Conservation (phyloP, 2,888 invertebrate genomes). For the Molorchus minor region DNA sequence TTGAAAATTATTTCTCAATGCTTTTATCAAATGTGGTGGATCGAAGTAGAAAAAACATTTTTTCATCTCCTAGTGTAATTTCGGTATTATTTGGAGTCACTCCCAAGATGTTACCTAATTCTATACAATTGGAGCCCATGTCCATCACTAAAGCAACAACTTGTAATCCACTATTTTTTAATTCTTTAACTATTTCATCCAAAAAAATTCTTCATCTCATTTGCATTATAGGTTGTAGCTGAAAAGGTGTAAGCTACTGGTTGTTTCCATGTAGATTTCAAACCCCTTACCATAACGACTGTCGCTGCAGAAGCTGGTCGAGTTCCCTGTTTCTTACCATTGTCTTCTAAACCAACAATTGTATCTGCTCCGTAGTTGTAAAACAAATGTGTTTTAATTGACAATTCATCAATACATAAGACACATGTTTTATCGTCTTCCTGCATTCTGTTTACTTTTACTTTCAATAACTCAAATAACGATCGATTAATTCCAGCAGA, state of each 20-base stretch:
- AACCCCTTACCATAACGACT: slow-evolving; percentile 2
- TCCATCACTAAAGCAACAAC: background rate
- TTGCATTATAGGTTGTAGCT: background rate
- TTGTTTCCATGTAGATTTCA: slow-evolving; percentile 1
- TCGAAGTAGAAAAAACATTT: background rate
- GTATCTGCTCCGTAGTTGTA: background rate
- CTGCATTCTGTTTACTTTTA: background rate
- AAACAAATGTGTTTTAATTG: background rate
- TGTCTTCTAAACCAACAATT: background rate
- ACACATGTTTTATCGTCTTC: background rate
- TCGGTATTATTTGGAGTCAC: background rate
- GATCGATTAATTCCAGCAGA: background rate
- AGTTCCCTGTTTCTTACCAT: background rate
- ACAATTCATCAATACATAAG: slow-evolving; percentile 1
- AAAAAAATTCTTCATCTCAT: background rate
- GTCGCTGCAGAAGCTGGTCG: slow-evolving; percentile 3
- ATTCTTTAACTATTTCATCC: background rate
- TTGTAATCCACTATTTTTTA: background rate
- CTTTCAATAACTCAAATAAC: slow-evolving; percentile 2
- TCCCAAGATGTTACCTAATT: background rate
- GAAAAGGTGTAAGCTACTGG: background rate
- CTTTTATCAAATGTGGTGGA: background rate
- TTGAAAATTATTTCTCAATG: background rate
- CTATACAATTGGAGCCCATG: slow-evolving; percentile 2
- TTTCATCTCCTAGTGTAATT: background rate